Base-by-base conservation (phyloP, 92 coral and sea anemone genomes). In the Siderastrea siderea region DNA sequence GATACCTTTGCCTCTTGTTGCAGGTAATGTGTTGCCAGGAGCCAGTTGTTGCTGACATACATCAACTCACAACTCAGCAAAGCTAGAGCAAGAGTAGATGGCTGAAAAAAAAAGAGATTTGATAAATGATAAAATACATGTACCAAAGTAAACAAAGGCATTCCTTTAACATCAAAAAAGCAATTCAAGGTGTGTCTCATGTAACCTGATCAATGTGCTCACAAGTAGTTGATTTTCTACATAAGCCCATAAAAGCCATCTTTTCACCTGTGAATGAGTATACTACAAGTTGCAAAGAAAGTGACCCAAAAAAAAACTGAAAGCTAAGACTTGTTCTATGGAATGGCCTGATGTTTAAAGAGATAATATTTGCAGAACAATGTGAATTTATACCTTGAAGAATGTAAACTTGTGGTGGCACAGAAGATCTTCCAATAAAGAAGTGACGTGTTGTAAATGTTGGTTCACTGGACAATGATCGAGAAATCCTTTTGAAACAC, bases 1-100 rank as follows among this genome's bases (percentile, higher is more conserved):
- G 15, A 19, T 70, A 84, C 87, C 87, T 84, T 84, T 26, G 73
- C 74, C 17, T 84, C 80, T 49, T 84, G 63, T 45, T 84, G 87
- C 57, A 84, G 68, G 80, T 60, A 74, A 60, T 84, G 80, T 63
- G 73, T 73, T 26, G 87, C 87, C 74, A 61, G 80, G 48, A 84
- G 71, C 87, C 87, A 73, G 80, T 63, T 73, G 59, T 76, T 75
- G 53, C 80, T 51, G 58, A 84, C 80, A 84, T 47, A 73, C 93
- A 86, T 92, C 91, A 97, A 86, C 82, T 97, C 99, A 80, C 93
- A 94, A 81, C 96, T 97, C 79, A 97, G 75, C 84, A 97, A 78
- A 68, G 99, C 99, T 93, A 97, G 86, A 16, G 99, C 92, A 78
- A 97, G 89, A 82, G 95, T 94, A 64, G 99, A 97, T 59, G 95